These are phyloP conservation scores for Tetramorium parvispinum DNA, from an alignment of 1,140 invertebrate genomes.

Conservation along the genomic window DNA sequence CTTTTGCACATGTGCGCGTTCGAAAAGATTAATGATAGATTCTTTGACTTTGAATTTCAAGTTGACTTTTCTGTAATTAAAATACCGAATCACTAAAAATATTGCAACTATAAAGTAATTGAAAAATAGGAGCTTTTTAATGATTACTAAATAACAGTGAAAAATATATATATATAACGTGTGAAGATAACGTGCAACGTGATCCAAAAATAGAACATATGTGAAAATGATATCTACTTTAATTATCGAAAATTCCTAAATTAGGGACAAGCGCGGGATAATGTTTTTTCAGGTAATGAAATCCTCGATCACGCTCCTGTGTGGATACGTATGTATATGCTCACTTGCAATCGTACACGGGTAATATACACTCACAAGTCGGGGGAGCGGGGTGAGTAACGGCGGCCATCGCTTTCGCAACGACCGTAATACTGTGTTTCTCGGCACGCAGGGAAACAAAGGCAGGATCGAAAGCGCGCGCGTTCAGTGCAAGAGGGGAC, in stretches of 20 bases:
- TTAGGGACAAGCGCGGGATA: background rate
- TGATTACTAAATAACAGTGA: background rate
- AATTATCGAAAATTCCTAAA: slow-evolving; percentile 6
- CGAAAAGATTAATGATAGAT: background rate
- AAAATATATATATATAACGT: background rate
- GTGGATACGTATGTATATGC: background rate
- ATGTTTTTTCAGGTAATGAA: background rate
- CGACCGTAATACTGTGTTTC: slow-evolving; percentile 21
- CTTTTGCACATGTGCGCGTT: background rate
- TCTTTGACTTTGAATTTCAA: background rate
- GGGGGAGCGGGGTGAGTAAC: slow-evolving; percentile 29
- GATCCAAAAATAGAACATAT: background rate
- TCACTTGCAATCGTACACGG: slow-evolving; percentile 18
- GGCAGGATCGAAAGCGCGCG: slow-evolving; percentile 17
- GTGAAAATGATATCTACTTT: background rate
- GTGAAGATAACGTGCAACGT: background rate
- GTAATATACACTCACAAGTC: background rate
- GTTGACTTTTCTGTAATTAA: background rate
- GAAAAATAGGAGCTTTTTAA: background rate
- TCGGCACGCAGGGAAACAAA: slow-evolving; percentile 45
- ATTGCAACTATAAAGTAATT: background rate
- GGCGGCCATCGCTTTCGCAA: slow-evolving; percentile 38
- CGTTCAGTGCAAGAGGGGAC: background rate
- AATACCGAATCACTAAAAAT: background rate
- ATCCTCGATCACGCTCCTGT: background rate